Percentiles rank a stretch among this genome's conserved stretches.
phyloP scores from a whole-genome alignment of 2,113 vertebrate species.

The Gadus macrocephalus region DNA sequence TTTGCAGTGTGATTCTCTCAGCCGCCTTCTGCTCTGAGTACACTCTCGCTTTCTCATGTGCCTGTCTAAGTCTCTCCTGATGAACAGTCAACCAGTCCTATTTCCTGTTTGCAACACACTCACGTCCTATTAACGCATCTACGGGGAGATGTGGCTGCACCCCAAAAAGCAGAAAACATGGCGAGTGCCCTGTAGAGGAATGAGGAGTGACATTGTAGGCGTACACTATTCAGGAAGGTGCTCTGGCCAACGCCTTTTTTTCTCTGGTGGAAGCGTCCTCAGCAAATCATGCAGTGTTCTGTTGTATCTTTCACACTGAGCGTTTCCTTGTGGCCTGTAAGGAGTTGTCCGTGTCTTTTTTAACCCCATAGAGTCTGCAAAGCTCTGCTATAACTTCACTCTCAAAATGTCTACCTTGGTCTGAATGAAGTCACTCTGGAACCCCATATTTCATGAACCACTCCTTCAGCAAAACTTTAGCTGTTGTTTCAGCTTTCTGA shows the following conservation, averaged over 20 bases:
- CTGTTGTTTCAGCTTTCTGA: neutral
- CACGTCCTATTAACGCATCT: neutral
- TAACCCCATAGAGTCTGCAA: neutral
- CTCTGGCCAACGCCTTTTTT: conserved; percentile 1
- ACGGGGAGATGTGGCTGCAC: neutral
- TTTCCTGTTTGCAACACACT: neutral
- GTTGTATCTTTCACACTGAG: neutral
- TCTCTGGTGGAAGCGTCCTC: neutral
- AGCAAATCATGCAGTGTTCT: neutral
- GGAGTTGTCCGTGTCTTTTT: neutral
- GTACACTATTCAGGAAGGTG: neutral
- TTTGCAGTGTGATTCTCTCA: neutral
- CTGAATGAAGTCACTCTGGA: neutral
- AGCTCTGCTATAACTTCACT: neutral
- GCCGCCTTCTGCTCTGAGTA: neutral
- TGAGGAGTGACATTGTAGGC: conserved; percentile 6
- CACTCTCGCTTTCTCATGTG: neutral
- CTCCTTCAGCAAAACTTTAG: neutral
- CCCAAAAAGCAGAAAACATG: neutral
- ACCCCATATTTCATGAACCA: neutral
- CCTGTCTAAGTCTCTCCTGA: conserved; percentile 3
- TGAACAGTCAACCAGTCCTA: conserved; percentile 1
- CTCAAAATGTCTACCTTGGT: neutral
- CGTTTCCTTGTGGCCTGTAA: neutral
- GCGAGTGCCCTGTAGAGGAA: neutral